A percentile compares a stretch with the other conserved stretches of the same genome.
phyloP scores from a whole-genome alignment of 2,113 vertebrate genomes.

The Myiozetetes cayanensis region DNA sequence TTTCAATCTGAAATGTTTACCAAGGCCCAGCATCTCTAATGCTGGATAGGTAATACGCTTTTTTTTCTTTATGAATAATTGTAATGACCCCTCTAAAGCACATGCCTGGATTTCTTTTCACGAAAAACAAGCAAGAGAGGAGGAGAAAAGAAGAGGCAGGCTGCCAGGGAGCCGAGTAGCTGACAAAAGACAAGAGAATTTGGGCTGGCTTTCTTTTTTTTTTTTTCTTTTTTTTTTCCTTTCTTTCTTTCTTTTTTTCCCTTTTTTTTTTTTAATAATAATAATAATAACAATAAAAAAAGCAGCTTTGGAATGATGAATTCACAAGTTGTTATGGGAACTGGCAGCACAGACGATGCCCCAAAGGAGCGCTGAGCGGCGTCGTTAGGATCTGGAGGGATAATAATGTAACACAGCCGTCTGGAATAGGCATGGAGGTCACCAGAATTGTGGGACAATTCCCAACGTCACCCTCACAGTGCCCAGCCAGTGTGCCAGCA shows the following conservation, averaged over 20 bases:
- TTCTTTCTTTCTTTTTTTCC: background rate
- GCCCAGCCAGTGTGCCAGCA: background rate
- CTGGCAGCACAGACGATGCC: conserved; percentile 51
- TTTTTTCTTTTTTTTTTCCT: background rate
- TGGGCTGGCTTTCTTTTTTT: background rate
- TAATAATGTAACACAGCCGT: background rate
- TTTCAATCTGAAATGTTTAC: conserved; percentile 28
- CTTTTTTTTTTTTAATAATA: background rate
- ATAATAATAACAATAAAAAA: background rate
- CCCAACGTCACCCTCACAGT: accelerated
- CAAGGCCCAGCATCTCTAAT: background rate
- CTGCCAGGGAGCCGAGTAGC: conserved; percentile 63
- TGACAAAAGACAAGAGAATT: conserved; percentile 70
- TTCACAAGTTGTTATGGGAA: conserved; percentile 66
- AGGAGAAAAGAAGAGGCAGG: conserved; percentile 31
- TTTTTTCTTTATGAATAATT: background rate
- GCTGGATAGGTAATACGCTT: background rate
- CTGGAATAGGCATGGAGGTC: background rate
- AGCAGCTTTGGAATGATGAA: conserved; percentile 15
- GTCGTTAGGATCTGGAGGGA: conserved; percentile 7
- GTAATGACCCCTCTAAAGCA: conserved; percentile 38
- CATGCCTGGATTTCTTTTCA: conserved; percentile 38
- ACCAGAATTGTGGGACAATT: background rate
- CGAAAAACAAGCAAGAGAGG: conserved; percentile 47
- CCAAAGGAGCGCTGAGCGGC: conserved; percentile 1